Percentiles rank a stretch among this genome's conserved stretches.
Evolutionary conservation across 1,140 invertebrate genomes (phyloP).

Genomic region (Drosophila willistoni): DNA sequence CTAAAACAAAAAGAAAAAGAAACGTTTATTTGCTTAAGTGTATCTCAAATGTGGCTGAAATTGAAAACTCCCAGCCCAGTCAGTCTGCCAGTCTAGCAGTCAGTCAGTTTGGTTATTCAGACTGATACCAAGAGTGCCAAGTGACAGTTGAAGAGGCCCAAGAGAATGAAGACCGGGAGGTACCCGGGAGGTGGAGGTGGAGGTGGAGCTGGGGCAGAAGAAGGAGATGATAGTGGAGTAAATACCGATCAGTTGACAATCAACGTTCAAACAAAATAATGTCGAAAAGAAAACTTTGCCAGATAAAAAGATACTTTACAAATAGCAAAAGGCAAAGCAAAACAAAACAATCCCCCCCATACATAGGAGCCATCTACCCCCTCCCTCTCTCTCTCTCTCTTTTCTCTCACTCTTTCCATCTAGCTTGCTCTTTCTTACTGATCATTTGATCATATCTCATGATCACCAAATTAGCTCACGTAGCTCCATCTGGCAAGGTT

Average conservation of each 20-base stretch:
- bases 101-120: not conserved
- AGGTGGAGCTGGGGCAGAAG: conserved; percentile 1
- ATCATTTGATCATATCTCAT: conserved; percentile 19
- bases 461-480: conserved; percentile 38
- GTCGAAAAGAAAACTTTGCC: conserved; percentile 49
- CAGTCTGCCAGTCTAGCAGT: not conserved
- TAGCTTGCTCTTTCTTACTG: not conserved
- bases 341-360: conserved; percentile 31
- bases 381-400: not conserved
- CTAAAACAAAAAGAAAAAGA: conserved; percentile 23
- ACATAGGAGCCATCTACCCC: not conserved
- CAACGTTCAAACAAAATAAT: conserved; percentile 71
- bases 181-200: too few species aligned
- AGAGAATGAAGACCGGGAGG: not conserved
- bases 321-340: conserved; percentile 52
- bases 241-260: conserved; percentile 77
- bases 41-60: conserved; percentile 64
- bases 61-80: conserved; percentile 61
- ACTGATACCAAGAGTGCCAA: conserved; percentile 7
- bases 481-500: conserved; percentile 17
- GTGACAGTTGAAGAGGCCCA: conserved; percentile 5
- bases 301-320: conserved; percentile 68
- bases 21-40: conserved; percentile 74
- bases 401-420: not conserved
- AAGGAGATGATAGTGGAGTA: conserved; percentile 35